phyloP scores from a whole-genome alignment of 2,888 invertebrate species.

The Abrostola triplasia region DNA sequence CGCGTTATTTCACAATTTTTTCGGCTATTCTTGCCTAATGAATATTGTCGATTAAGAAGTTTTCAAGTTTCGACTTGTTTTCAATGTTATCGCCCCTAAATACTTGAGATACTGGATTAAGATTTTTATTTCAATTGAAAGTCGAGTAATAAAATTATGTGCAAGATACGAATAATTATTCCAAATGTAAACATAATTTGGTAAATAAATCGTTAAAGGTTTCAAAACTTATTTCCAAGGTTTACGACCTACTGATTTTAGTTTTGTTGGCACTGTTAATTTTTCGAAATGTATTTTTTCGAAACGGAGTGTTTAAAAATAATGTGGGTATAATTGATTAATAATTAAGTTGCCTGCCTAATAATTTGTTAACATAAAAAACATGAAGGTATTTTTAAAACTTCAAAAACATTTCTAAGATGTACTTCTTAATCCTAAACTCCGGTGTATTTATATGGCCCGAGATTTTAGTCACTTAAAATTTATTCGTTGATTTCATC shows the following conservation, averaged over 20 bases:
- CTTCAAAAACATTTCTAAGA: not conserved
- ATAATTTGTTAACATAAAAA: no score
- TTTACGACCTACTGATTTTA: constrained; percentile 32
- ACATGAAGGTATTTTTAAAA: no score
- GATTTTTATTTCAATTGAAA: constrained; percentile 32
- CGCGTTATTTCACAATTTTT: constrained; percentile 57
- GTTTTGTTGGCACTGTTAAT: constrained; percentile 2
- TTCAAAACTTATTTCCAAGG: constrained; percentile 52
- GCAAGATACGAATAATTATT: constrained; percentile 48
- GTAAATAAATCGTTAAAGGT: constrained; percentile 40
- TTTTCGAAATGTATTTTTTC: not conserved
- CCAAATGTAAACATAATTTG: constrained; percentile 43
- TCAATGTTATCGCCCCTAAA: not conserved
- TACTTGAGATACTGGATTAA: constrained; percentile 2
- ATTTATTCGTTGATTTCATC: constrained; percentile 22
- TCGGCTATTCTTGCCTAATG: constrained; percentile 27
- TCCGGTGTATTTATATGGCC: constrained; percentile 3
- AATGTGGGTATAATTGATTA: not conserved
- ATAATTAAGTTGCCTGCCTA: no score
- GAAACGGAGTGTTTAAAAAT: not conserved
- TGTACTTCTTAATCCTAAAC: constrained; percentile 9
- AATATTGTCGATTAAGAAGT: constrained; percentile 22
- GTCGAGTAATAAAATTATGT: constrained; percentile 27
- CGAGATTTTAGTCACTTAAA: constrained; percentile 1
- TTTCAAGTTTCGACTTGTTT: constrained; percentile 36